These are phyloP conservation scores for Conops quadrifasciatus DNA, from an alignment of 2,888 invertebrate genomes.

Conservation along the genomic window DNA sequence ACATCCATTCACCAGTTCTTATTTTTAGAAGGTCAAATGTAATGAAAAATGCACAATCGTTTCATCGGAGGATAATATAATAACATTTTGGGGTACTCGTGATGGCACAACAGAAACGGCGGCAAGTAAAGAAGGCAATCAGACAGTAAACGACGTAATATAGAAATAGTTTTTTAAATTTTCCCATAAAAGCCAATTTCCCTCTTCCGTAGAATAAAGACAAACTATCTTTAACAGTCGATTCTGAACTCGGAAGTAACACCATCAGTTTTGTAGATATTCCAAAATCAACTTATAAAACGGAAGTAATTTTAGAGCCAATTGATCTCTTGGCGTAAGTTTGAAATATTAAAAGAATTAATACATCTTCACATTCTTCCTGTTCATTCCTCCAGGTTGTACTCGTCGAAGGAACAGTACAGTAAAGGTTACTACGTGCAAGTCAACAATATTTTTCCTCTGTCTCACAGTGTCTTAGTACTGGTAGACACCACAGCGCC, in stretches of 20 bases:
- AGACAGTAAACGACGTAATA: slow-evolving; percentile 31
- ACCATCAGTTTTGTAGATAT: slow-evolving; percentile 65
- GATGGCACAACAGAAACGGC: slow-evolving; percentile 61
- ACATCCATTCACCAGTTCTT: too few species aligned
- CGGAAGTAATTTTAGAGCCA: slow-evolving; percentile 66
- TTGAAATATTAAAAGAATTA: neutral
- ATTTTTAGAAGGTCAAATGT: slow-evolving; percentile 70
- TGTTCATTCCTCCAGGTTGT: slow-evolving; percentile 62
- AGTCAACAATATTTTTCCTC: slow-evolving; percentile 68
- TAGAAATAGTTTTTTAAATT: neutral
- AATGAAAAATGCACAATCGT: slow-evolving; percentile 74
- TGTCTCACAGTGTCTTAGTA: slow-evolving; percentile 70
- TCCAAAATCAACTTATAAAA: slow-evolving; percentile 64
- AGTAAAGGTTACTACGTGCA: slow-evolving; percentile 68
- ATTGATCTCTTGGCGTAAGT: slow-evolving; percentile 68
- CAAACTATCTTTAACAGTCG: slow-evolving; percentile 41
- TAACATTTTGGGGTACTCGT: slow-evolving; percentile 76
- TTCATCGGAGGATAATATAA: slow-evolving; percentile 72
- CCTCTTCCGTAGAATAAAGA: slow-evolving; percentile 31
- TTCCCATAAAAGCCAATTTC: neutral
- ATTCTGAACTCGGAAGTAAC: slow-evolving; percentile 59
- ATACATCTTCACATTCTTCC: neutral
- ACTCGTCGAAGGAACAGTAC: slow-evolving; percentile 68
- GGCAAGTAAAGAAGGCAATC: slow-evolving; percentile 39
- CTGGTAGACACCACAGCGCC: slow-evolving; percentile 73